Percentiles rank a stretch among this genome's conserved stretches.
Conservation (phyloP, 2,797 vertebrate species). For the Anguilla megastoma region DNA sequence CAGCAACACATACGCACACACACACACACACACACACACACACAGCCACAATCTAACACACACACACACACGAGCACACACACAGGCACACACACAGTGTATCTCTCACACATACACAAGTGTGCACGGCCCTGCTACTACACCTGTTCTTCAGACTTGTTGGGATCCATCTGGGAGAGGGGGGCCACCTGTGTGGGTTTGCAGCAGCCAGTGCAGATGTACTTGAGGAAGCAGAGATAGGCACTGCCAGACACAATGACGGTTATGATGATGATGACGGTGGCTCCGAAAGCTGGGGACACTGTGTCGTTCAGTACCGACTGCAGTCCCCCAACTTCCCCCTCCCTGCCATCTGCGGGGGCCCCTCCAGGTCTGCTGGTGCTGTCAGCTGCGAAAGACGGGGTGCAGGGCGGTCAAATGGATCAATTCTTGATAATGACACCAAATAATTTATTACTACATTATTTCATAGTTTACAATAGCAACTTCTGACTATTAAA, state of each 20-base stretch:
- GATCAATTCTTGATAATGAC: too few species aligned
- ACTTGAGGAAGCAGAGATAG: constrained; percentile 75
- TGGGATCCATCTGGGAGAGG: constrained; percentile 50
- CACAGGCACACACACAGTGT: neutral
- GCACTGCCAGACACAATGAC: constrained; percentile 59
- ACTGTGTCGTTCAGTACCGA: constrained; percentile 55
- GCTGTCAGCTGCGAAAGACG: constrained; percentile 45
- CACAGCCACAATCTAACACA: neutral
- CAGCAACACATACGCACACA: neutral
- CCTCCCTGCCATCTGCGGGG: neutral
- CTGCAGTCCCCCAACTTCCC: constrained; percentile 45
- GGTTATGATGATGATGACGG: constrained; percentile 65
- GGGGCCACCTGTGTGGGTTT: constrained; percentile 65
- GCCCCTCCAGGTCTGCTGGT: constrained; percentile 33
- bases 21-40: neutral
- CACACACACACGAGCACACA: constrained; percentile 1
- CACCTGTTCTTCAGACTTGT: constrained; percentile 70
- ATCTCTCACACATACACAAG: neutral
- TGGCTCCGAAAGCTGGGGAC: constrained; percentile 65
- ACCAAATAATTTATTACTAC: too few species aligned
- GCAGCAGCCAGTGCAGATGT: constrained; percentile 71
- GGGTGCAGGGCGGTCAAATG: too few species aligned
- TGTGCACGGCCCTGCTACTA: constrained; percentile 32
- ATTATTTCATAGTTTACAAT: too few species aligned
- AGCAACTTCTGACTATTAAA: neutral